Percentiles rank a stretch among this genome's conserved stretches.
Conservation (phyloP, 2,888 invertebrate genomes). For the Acleris literana region DNA sequence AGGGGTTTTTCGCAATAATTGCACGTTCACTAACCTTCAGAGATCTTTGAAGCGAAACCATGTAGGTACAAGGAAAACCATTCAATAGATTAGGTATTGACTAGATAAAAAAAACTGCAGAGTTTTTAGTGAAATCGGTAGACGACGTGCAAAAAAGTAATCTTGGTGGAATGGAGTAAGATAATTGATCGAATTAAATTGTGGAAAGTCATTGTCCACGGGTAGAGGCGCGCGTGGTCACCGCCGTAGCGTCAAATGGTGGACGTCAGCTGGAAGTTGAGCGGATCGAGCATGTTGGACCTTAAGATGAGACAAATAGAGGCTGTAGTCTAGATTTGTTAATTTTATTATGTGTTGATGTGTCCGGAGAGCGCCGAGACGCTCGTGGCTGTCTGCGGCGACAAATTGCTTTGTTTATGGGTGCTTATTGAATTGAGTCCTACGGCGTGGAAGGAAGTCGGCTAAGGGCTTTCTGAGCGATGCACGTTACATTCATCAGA, state of each 20-base stretch:
- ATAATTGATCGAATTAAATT: conserved; percentile 29
- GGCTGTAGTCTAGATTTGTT: conserved; percentile 10
- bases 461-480: conserved; percentile 2
- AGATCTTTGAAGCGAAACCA: conserved; percentile 21
- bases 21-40: conserved; percentile 8
- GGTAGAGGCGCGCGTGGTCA: conserved; percentile 43
- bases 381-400: conserved; percentile 43
- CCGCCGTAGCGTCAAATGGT: conserved; percentile 36
- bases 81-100: conserved; percentile 25
- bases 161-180: conserved; percentile 41
- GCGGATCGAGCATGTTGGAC: conserved; percentile 2
- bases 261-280: conserved; percentile 12
- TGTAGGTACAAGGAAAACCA: conserved; percentile 30
- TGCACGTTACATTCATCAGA: neutral
- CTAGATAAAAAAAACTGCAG: conserved; percentile 41
- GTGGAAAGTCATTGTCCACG: conserved; percentile 49
- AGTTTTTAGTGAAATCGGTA: conserved; percentile 46
- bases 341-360: conserved; percentile 27
- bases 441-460: conserved; percentile 41
- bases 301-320: conserved; percentile 3
- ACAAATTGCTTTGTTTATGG: conserved; percentile 66
- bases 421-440: conserved; percentile 57
- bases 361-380: conserved; percentile 46
- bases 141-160: conserved; percentile 47
- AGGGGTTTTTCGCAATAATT: neutral